Percentiles rank a stretch among this genome's conserved stretches.
These are phyloP conservation scores for Abrostola triplasia DNA, from an alignment of 2,888 invertebrate genomes.

Conservation along the genomic window DNA sequence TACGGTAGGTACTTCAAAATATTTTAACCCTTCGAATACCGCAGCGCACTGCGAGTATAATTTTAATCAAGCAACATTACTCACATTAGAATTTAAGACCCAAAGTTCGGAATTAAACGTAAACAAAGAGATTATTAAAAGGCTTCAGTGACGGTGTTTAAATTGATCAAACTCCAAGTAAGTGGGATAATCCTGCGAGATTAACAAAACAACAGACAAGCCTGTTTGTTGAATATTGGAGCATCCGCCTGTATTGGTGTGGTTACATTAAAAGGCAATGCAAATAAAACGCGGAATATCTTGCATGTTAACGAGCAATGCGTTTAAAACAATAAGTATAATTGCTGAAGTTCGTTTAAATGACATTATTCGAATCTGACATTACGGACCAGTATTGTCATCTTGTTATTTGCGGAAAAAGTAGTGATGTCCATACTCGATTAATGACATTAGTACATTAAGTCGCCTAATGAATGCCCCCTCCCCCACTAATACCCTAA, in stretches of 20 bases:
- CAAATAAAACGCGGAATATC: constrained; percentile 43
- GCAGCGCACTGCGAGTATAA: constrained; percentile 36
- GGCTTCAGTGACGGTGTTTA: constrained; percentile 68
- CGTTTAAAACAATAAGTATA: background rate
- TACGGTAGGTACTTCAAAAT: no score
- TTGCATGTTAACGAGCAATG: constrained; percentile 16
- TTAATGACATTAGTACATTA: constrained; percentile 66
- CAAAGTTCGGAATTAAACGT: constrained; percentile 64
- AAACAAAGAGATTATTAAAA: constrained; percentile 70
- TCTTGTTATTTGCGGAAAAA: constrained; percentile 15
- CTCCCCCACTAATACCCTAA: constrained; percentile 61
- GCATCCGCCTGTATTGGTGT: constrained; percentile 49
- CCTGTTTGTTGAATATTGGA: constrained; percentile 58
- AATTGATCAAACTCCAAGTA: constrained; percentile 72
- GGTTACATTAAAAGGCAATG: constrained; percentile 40
- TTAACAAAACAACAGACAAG: constrained; percentile 61
- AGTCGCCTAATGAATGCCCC: constrained; percentile 70
- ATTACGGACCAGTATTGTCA: constrained; percentile 14
- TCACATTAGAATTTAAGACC: constrained; percentile 57
- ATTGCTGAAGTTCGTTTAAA: background rate
- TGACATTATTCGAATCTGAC: constrained; percentile 6
- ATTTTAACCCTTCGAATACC: background rate
- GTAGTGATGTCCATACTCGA: constrained; percentile 33
- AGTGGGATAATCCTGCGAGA: constrained; percentile 69
- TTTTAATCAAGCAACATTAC: constrained; percentile 55